phyloP scores from a whole-genome alignment of 2,113 vertebrate species.

The Craseonycteris thonglongyai region DNA sequence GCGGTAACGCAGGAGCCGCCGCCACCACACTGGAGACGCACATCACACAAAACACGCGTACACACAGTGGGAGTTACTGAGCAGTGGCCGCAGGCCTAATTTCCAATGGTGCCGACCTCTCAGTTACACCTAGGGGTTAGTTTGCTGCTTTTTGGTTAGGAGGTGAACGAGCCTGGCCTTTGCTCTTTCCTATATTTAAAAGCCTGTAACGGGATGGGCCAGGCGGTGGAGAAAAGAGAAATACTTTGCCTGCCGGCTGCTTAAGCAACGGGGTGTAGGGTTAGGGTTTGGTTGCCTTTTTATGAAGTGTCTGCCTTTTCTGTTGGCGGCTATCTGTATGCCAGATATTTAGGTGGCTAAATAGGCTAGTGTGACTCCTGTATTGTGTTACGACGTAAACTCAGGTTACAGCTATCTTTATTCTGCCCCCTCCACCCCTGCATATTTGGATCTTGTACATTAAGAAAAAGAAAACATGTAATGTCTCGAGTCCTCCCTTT shows the following conservation, averaged over 20 bases:
- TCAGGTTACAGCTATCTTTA: not conserved
- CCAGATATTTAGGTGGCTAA: not conserved
- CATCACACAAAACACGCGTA: not conserved
- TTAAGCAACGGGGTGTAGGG: not conserved
- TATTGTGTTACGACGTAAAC: not conserved
- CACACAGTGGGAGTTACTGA: not conserved
- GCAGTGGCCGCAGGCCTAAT: not conserved
- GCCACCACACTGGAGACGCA: not conserved
- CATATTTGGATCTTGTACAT: not conserved
- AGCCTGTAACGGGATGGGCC: not conserved
- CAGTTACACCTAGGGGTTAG: not conserved
- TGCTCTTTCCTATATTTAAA: not conserved
- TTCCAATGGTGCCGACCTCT: not conserved
- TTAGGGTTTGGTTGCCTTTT: not conserved
- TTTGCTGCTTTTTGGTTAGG: not conserved
- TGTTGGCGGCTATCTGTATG: not conserved
- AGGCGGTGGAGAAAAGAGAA: not conserved
- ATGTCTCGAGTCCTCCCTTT: not conserved
- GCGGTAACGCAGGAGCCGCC: constrained; percentile 22
- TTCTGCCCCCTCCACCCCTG: not conserved
- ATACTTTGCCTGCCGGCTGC: not conserved
- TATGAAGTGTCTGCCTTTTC: not conserved
- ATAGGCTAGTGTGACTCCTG: not conserved
- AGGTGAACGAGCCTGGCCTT: not conserved
- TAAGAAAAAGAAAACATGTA: not conserved